Conservation (phyloP, 2,797 vertebrate genomes). For the Microtus californicus region DNA sequence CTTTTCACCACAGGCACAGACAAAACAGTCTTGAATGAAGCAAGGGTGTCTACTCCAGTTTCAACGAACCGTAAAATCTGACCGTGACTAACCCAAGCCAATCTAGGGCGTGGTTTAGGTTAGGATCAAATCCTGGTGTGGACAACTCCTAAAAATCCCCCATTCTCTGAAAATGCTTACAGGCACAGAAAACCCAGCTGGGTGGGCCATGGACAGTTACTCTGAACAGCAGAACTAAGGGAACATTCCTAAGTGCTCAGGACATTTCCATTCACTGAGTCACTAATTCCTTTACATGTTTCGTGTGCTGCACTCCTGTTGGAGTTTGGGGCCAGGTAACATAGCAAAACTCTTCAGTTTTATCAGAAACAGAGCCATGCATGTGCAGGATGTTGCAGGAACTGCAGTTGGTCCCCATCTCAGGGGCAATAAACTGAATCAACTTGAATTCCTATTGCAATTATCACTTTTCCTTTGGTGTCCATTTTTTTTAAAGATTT, state of each 20-base stretch:
- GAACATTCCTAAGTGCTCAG: background rate
- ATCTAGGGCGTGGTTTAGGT: background rate
- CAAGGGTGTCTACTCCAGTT: background rate
- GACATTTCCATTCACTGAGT: background rate
- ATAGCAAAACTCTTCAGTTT: background rate
- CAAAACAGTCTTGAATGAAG: background rate
- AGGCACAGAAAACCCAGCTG: background rate
- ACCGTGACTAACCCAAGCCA: background rate
- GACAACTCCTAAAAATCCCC: background rate
- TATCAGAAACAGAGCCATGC: background rate
- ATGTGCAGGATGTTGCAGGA: background rate
- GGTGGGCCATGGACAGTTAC: background rate
- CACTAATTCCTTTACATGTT: background rate
- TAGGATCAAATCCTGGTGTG: background rate
- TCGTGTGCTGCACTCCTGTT: no score
- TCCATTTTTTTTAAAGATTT: background rate
- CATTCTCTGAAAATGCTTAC: background rate
- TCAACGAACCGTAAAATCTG: background rate
- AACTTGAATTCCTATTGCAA: slow-evolving; percentile 9
- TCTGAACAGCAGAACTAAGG: background rate
- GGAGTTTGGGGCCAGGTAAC: background rate
- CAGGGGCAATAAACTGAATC: background rate
- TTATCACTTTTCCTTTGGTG: background rate
- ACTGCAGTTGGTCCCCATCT: background rate
- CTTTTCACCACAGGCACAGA: background rate